Base-by-base conservation (phyloP, 2,113 vertebrate species). In the Istiophorus platypterus region DNA sequence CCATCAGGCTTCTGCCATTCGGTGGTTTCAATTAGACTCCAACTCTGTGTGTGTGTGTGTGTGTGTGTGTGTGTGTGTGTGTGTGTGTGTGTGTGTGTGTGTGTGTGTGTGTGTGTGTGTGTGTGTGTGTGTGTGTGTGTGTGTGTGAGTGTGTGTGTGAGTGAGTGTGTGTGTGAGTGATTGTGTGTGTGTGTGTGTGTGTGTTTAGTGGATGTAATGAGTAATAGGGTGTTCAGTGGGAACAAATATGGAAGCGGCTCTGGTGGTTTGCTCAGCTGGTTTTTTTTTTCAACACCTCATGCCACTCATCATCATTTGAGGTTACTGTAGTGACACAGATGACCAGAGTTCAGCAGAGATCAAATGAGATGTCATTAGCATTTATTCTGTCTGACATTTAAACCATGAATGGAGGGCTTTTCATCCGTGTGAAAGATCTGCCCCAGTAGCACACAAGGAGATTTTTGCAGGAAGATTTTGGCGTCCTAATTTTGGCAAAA, bases 1-100 rank as follows among this genome's bases (percentile, higher is more conserved):
- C 41, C 64, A 65, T 42, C 47, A 81, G 59, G 57, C 68, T 75
- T 77, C 57, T 89, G 75, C 42, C 76, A 81, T 86, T 90, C 78
- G 61, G 63, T 74, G 27, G 51, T 78, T 80, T 72, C 65, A 75
- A 15, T 72, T 29, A 34, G 41, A 52, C 27, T 20, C 39, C 49
- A 77, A 74, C 24, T 79, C 29, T 80, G 26, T 64, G 31, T 78
- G 59, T 66, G 54, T 72, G 76, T 72, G 76, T 80, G 26, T 64
- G 31, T 78, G 59, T 66, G 54, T 72, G 76, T 77, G 26, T 64
- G 31, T 75, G 59, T 66, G 54, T 72, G 76, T 80, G 26, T 64
- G 31, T 78, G 59, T 66, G 54, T 72, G 76, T 10, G 45, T 8
- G 70, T 17, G 56, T 4, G 58, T 18, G 72, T 6, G 58, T 18